Conservation (phyloP, 1,140 invertebrate genomes). For the Drosophila subobscura region DNA sequence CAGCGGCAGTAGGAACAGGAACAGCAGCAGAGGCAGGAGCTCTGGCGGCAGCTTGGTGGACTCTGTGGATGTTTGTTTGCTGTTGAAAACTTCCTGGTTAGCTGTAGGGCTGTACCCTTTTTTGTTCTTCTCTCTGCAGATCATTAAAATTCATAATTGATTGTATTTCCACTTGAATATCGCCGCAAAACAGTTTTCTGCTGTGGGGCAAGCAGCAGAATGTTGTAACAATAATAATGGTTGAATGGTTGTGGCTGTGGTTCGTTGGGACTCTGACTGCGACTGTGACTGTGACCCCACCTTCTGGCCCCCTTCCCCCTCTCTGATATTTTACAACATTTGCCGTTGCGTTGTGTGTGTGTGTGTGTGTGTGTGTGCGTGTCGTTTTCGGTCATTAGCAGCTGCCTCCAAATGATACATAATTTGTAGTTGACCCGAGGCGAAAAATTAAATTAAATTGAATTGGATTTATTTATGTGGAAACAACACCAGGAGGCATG, state of each 20-base stretch:
- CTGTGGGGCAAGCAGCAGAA: conserved; percentile 29
- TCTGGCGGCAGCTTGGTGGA: conserved; percentile 42
- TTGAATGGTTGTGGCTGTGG: conserved; percentile 3
- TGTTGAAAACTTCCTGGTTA: conserved; percentile 53
- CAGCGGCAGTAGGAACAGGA: no score
- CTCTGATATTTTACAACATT: conserved; percentile 28
- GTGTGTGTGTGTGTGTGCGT: conserved; percentile 15
- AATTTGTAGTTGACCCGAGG: conserved; percentile 51
- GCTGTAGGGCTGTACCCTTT: not conserved
- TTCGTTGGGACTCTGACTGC: no score
- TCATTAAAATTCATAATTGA: conserved; percentile 69
- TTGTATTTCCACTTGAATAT: conserved; percentile 40
- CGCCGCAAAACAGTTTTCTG: conserved; percentile 4
- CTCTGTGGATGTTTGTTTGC: conserved; percentile 43
- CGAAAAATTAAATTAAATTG: conserved; percentile 31
- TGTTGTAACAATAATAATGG: conserved; percentile 24
- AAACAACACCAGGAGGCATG: conserved; percentile 23
- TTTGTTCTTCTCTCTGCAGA: conserved; percentile 16
- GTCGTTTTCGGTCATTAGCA: conserved; percentile 46
- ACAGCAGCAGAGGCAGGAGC: not conserved
- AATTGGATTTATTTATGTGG: conserved; percentile 44
- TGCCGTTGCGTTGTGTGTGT: conserved; percentile 7
- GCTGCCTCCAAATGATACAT: conserved; percentile 43
- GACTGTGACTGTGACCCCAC: no score
- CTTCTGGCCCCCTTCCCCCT: not conserved